Evolutionary conservation across 2,797 vertebrate genomes (phyloP).

Genomic region (Pitangus sulphuratus): DNA sequence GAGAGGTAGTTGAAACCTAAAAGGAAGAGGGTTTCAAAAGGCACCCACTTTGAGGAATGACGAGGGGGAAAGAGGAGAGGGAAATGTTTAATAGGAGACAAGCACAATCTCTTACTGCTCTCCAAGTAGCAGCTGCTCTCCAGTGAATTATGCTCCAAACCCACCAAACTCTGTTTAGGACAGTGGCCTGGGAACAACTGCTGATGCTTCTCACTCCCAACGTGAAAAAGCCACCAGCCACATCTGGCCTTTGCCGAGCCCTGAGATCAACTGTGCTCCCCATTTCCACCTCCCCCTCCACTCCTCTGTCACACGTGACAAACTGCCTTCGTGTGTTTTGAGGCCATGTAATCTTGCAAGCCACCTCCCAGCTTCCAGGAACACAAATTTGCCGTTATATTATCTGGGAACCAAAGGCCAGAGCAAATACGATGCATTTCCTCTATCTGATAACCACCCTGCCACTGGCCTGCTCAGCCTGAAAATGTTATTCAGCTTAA

Average conservation of each 20-base stretch:
- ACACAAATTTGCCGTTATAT: not conserved
- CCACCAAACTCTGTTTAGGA: not conserved
- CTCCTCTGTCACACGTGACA: not conserved
- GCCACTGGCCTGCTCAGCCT: not conserved
- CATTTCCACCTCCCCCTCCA: not conserved
- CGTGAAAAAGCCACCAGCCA: not conserved
- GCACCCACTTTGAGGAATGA: fast-evolving
- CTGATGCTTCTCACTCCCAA: fast-evolving
- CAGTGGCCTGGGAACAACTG: not conserved
- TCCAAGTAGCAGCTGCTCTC: not conserved
- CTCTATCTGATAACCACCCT: not conserved
- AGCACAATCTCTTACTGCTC: not conserved
- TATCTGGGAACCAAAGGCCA: slow-evolving; percentile 7
- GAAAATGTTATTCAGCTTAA: not conserved
- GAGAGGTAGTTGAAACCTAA: not conserved
- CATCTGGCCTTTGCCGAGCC: not conserved
- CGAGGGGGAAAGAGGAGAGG: not conserved
- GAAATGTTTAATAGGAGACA: not conserved
- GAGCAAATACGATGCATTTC: not conserved
- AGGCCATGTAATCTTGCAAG: not conserved
- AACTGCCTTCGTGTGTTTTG: fast-evolving
- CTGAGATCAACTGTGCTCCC: fast-evolving
- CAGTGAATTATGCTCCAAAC: not conserved
- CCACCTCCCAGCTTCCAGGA: slow-evolving; percentile 26
- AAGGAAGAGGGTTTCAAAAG: not conserved